Base-by-base conservation (phyloP, 1,140 invertebrate species). In the Hycleus cichorii region DNA sequence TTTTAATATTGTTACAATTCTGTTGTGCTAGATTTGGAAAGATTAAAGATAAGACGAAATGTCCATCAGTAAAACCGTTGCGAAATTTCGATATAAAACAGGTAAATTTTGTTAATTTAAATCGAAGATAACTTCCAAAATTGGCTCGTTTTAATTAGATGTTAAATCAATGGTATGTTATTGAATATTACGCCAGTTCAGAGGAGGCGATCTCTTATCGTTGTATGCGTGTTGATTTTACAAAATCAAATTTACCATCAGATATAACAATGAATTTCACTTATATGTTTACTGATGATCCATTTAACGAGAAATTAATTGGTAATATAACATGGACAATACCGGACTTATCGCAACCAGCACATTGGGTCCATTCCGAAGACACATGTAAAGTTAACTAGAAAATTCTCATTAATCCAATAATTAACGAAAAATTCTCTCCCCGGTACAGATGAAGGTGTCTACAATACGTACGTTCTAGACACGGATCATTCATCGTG, bases 251-350 rank as follows among this genome's bases (percentile, higher is more conserved):
- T 5, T 47, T 63, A 2, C 63, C 72, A 39, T 52, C 68, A 24
- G 66, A 70, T 11, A 68, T 74, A 43, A 88, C 85, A 3, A 91
- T 93, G 89, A 89, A 90, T 70, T 90, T 93, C 69, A 91, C 86
- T 5, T 93, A 90, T 67, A 87, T 84, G 50, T 93, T 87, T 65
- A 84, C 82, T 0, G 88, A 91, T 67, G 89, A 92, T 75, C 90
- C 90, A 0, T 72, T 87, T 5, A 84, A 87, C 25, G 89, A 92
- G 69, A 80, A 81, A 57, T 78, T 92, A 4, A 74, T 83, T 9
- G 90, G 90, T 1, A 93, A 91, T 69, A 91, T 93, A 50, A 92
- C 90, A 0, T 93, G 89, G 89, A 79, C 81, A 59, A 85, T 93
- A 56, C 87, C 86, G 0, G 82, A 88, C 57, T 74, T 83, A 24